phyloP scores from a whole-genome alignment of 2,888 invertebrate species.

The Eudemis profundana region DNA sequence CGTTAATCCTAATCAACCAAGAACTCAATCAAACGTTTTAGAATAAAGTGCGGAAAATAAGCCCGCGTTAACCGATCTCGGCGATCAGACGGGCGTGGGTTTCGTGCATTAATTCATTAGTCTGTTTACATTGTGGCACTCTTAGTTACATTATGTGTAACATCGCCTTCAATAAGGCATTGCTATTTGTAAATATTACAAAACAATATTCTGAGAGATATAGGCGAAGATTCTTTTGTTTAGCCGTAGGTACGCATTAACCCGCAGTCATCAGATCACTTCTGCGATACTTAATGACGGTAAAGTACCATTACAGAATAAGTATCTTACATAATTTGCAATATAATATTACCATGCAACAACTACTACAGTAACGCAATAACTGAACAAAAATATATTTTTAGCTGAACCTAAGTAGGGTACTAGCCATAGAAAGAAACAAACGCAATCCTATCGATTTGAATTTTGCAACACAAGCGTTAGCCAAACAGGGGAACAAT shows the following conservation, averaged over 20 bases:
- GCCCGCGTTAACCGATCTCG: too few relatives aligned
- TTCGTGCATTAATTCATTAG: too few relatives aligned
- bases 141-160: not conserved
- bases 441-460: slow-evolving; percentile 56
- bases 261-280: slow-evolving; percentile 35
- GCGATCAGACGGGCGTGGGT: too few relatives aligned
- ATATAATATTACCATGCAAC: slow-evolving; percentile 25
- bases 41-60: too few relatives aligned
- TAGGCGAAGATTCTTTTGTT: slow-evolving; percentile 35
- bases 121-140: not conserved
- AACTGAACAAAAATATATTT: slow-evolving; percentile 3
- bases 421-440: slow-evolving; percentile 23
- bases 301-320: slow-evolving; percentile 38
- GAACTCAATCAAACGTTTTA: too few relatives aligned
- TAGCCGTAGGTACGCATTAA: slow-evolving; percentile 32
- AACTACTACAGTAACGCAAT: slow-evolving; percentile 24
- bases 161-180: slow-evolving; percentile 5
- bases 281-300: slow-evolving; percentile 39
- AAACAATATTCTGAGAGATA: slow-evolving; percentile 24
- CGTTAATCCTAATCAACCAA: too few relatives aligned
- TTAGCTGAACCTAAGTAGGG: not conserved
- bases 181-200: slow-evolving; percentile 19
- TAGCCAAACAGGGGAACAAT: slow-evolving; percentile 57
- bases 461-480: slow-evolving; percentile 60
- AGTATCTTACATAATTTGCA: slow-evolving; percentile 40